These are phyloP conservation scores for Trachymyrmex septentrionalis DNA, from an alignment of 1,140 invertebrate genomes.

Conservation along the genomic window DNA sequence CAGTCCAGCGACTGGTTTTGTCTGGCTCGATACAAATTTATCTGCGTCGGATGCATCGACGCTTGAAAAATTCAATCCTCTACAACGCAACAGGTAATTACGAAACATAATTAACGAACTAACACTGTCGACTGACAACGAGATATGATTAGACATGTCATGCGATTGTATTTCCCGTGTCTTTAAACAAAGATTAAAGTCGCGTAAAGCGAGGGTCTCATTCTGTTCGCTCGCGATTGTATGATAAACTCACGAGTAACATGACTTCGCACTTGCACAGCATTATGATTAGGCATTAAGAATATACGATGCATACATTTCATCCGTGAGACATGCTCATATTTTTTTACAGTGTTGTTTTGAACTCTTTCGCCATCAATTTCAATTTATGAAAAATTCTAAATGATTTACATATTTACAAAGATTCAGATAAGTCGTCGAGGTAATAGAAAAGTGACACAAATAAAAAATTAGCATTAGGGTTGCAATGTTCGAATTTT, in stretches of 20 bases:
- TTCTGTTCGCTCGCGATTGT: neutral
- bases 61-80: slow-evolving; percentile 7
- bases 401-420: no score
- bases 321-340: no score
- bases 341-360: no score
- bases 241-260: slow-evolving; percentile 47
- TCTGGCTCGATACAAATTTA: slow-evolving; percentile 3
- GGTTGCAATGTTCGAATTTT: no score
- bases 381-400: no score
- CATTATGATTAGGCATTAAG: no score
- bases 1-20: neutral
- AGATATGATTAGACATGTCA: slow-evolving; percentile 45
- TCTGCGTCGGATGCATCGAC: neutral
- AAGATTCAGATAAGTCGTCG: no score
- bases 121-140: slow-evolving; percentile 14
- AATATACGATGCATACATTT: no score
- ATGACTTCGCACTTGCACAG: slow-evolving; percentile 21
- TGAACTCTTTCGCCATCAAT: no score
- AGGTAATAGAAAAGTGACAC: no score
- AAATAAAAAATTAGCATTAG: no score
- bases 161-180: slow-evolving; percentile 17
- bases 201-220: slow-evolving; percentile 1
- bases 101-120: slow-evolving; percentile 52
- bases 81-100: slow-evolving; percentile 51
- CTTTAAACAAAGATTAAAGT: slow-evolving; percentile 50